phyloP scores from a whole-genome alignment of 1,140 invertebrate species.

The Neocloeon triangulifer region DNA sequence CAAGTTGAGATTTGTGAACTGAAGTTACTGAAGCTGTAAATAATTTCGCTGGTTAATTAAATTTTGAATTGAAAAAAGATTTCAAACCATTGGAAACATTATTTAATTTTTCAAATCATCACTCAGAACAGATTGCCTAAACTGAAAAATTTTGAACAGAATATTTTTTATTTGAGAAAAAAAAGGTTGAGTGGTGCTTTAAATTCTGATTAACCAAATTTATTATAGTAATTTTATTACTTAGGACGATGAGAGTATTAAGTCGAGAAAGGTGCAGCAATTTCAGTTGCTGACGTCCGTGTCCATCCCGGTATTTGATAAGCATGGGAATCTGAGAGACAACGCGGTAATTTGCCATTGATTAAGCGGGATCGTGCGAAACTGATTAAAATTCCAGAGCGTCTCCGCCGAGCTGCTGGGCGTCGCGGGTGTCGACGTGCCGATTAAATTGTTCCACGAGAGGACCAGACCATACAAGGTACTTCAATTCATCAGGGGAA shows the following conservation, averaged over 20 bases:
- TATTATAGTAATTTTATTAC: too few relatives aligned
- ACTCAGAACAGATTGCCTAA: too few relatives aligned
- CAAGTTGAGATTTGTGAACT: too few relatives aligned
- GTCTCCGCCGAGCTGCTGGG: conserved; percentile 57
- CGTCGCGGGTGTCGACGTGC: conserved; percentile 84
- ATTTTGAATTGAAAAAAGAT: too few relatives aligned
- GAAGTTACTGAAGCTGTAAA: too few relatives aligned
- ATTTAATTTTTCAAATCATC: too few relatives aligned
- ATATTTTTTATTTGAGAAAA: too few relatives aligned
- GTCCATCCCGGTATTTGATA: conserved; percentile 65
- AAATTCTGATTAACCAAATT: too few relatives aligned
- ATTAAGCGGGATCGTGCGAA: too few relatives aligned
- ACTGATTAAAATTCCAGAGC: conserved; percentile 19
- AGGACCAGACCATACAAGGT: conserved; percentile 1
- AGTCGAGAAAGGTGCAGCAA: conserved; percentile 3
- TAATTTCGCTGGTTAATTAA: background rate
- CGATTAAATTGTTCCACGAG: conserved; percentile 68
- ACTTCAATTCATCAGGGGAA: conserved; percentile 8
- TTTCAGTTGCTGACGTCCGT: conserved; percentile 57
- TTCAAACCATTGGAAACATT: too few relatives aligned
- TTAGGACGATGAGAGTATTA: background rate
- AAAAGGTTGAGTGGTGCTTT: too few relatives aligned
- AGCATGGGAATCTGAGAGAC: conserved; percentile 25
- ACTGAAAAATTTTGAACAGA: too few relatives aligned
- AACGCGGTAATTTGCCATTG: conserved; percentile 19